Evolutionary conservation across 1,140 invertebrate species (phyloP).

Genomic region (Phymorhynchus buccinoides): DNA sequence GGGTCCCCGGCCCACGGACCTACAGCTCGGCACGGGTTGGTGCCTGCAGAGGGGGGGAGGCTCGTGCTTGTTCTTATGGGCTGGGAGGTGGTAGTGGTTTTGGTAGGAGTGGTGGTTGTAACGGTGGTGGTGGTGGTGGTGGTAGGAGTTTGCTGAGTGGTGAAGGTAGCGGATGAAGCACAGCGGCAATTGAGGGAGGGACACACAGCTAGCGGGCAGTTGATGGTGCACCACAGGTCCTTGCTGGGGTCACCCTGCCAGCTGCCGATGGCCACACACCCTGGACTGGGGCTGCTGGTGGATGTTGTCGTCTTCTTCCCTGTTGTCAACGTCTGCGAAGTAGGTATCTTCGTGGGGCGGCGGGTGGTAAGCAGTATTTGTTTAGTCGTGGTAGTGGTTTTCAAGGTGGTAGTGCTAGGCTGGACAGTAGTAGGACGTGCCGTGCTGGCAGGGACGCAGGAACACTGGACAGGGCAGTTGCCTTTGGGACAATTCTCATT

Average conservation of each 20-base stretch:
- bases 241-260: conserved; percentile 8
- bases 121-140: background rate
- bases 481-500: conserved; percentile 18
- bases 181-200: conserved; percentile 24
- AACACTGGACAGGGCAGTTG: conserved; percentile 21
- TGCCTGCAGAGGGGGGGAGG: background rate
- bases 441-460: background rate
- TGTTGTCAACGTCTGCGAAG: background rate
- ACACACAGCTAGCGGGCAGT: conserved; percentile 26
- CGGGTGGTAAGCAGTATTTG: background rate
- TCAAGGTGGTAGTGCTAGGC: background rate
- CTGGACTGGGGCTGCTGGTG: background rate
- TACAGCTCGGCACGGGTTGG: conserved; percentile 29
- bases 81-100: background rate
- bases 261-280: conserved; percentile 21
- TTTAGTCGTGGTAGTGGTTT: too few species aligned
- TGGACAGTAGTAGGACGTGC: background rate
- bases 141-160: background rate
- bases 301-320: background rate
- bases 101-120: background rate
- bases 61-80: background rate
- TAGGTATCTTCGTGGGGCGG: background rate
- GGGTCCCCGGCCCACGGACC: conserved; percentile 33
- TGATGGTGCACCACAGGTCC: conserved; percentile 32
- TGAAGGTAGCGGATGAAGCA: background rate